Evolutionary conservation across 2,888 invertebrate species (phyloP).

Genomic region (Idaea biselata): DNA sequence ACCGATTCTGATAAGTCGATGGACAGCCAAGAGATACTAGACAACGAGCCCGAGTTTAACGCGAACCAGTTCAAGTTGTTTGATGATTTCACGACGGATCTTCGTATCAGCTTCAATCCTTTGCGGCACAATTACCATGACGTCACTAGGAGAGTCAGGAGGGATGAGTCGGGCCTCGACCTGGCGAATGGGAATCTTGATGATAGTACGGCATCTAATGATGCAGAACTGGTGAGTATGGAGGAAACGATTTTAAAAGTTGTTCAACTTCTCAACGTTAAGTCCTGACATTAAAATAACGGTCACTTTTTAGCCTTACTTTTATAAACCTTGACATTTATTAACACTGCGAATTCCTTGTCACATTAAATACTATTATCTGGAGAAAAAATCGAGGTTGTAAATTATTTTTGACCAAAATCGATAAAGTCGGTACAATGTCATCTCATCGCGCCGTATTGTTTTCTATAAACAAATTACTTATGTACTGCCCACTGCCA

Average conservation of each 20-base stretch:
- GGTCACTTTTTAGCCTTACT: not conserved
- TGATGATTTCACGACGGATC: slow-evolving; percentile 73
- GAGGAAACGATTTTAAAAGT: slow-evolving; percentile 4
- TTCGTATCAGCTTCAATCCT: slow-evolving; percentile 64
- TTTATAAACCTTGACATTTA: slow-evolving; percentile 2
- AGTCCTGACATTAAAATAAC: not conserved
- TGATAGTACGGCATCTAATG: slow-evolving; percentile 56
- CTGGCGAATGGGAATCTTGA: slow-evolving; percentile 72
- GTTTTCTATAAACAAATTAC: not conserved
- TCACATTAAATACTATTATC: not conserved
- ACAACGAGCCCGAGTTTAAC: slow-evolving; percentile 74
- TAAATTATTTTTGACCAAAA: slow-evolving; percentile 17
- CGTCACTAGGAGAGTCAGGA: slow-evolving; percentile 39
- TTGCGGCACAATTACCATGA: slow-evolving; percentile 59
- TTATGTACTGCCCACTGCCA: not conserved
- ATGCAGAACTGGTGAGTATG: slow-evolving; percentile 72
- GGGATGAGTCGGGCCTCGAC: slow-evolving; percentile 73
- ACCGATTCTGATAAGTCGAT: slow-evolving; percentile 47
- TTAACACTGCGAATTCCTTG: slow-evolving; percentile 3
- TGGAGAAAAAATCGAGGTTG: slow-evolving; percentile 1
- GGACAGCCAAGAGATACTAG: slow-evolving; percentile 55
- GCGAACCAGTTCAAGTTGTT: slow-evolving; percentile 75
- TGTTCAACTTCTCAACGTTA: not conserved
- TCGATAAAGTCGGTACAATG: slow-evolving; percentile 25
- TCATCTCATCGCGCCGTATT: not conserved